phyloP scores from a whole-genome alignment of 2,888 invertebrate genomes.

The Hyalella azteca region DNA sequence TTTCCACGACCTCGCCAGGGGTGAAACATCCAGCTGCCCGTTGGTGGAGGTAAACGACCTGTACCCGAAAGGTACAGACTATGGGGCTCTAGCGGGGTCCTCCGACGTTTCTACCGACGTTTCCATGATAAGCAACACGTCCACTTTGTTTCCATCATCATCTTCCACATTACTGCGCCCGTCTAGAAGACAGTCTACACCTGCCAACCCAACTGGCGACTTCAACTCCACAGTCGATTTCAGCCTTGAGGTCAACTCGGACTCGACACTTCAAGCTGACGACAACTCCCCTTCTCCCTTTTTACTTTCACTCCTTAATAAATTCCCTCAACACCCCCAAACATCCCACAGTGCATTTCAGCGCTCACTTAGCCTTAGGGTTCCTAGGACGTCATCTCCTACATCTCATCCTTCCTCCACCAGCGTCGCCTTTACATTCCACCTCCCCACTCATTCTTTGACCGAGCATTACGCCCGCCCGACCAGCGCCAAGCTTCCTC shows the following conservation, averaged over 20 bases:
- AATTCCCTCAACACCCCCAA: not conserved
- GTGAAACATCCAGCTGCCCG: slow-evolving; percentile 17
- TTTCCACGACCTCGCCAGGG: slow-evolving; percentile 38
- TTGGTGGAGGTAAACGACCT: slow-evolving; percentile 22
- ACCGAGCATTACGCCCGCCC: not conserved
- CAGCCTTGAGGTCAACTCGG: not conserved
- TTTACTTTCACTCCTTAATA: slow-evolving; percentile 11
- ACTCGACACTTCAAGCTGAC: not conserved
- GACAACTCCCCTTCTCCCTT: not conserved
- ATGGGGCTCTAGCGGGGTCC: not conserved
- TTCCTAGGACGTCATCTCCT: not conserved
- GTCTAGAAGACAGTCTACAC: not conserved
- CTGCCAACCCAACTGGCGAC: slow-evolving; percentile 43
- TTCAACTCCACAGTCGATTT: slow-evolving; percentile 43
- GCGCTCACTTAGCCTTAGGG: not conserved
- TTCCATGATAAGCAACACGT: not conserved
- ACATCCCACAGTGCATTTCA: not conserved
- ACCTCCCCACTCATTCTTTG: not conserved
- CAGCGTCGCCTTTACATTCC: not conserved
- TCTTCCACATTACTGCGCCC: not conserved
- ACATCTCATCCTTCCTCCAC: not conserved
- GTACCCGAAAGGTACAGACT: slow-evolving; percentile 27
- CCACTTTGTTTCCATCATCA: not conserved
- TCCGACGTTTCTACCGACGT: not conserved
- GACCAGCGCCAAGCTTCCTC: not conserved